A percentile compares a stretch with the other conserved stretches of the same genome.
phyloP scores from a whole-genome alignment of 2,113 vertebrate genomes.

The Gobius niger region DNA sequence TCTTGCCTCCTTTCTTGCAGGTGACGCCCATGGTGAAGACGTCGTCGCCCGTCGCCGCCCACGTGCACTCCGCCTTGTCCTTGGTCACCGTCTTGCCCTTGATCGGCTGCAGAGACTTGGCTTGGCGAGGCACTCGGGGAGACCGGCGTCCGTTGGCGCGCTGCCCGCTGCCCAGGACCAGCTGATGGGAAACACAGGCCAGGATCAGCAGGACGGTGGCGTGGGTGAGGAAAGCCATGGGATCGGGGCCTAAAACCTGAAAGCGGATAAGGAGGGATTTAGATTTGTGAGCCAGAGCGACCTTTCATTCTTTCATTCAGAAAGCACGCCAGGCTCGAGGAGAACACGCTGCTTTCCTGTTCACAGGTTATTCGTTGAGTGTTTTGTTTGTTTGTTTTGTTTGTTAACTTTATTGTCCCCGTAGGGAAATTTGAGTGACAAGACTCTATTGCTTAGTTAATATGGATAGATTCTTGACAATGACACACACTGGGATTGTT shows the following conservation, averaged over 20 bases:
- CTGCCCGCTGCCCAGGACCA: conserved; percentile 66
- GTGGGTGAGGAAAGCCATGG: conserved; percentile 72
- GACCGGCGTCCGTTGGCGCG: conserved; percentile 58
- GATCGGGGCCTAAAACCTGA: conserved; percentile 28
- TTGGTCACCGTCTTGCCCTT: conserved; percentile 78
- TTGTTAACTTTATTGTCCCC: too few species aligned
- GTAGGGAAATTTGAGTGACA: too few species aligned
- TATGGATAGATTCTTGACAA: too few species aligned
- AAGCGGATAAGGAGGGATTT: conserved; percentile 38
- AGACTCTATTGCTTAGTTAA: too few species aligned
- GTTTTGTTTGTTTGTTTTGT: too few species aligned
- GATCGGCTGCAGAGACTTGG: conserved; percentile 38
- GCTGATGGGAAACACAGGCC: conserved; percentile 72
- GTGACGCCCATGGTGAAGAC: conserved; percentile 60
- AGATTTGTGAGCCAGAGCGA: conserved; percentile 17
- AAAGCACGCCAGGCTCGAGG: neutral
- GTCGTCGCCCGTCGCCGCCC: conserved; percentile 65
- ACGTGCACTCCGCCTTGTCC: conserved; percentile 81
- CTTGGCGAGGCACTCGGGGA: conserved; percentile 15
- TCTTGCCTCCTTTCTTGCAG: conserved; percentile 65
- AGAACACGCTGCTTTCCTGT: too few species aligned
- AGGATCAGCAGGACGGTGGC: conserved; percentile 74
- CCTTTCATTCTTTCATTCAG: conserved; percentile 2
- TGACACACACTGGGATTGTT: too few species aligned
- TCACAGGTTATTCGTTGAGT: too few species aligned